A percentile compares a stretch with the other conserved stretches of the same genome.
phyloP scores from a whole-genome alignment of 1,140 invertebrate genomes.

The Drosophila sp. region DNA sequence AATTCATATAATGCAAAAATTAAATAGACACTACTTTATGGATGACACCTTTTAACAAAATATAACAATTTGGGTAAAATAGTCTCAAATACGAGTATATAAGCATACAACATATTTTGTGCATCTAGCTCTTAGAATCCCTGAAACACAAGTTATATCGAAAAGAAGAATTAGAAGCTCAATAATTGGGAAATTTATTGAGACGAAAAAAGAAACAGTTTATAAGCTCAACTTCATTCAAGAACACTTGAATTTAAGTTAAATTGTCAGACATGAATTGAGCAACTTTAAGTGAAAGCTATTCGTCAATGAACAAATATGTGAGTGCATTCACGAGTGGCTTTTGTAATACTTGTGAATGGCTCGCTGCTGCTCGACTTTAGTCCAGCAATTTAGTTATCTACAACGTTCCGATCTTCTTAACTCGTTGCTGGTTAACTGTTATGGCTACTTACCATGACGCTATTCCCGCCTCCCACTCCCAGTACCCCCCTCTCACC shows the following conservation, averaged over 20 bases:
- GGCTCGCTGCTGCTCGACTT: conserved; percentile 5
- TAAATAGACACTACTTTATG: too few species aligned
- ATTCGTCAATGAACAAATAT: neutral
- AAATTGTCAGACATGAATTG: conserved; percentile 10
- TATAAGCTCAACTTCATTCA: too few species aligned
- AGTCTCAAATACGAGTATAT: too few species aligned
- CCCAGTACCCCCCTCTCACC: neutral
- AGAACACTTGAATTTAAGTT: too few species aligned
- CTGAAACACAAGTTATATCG: too few species aligned
- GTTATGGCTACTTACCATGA: conserved; percentile 39
- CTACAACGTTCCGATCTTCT: conserved; percentile 17
- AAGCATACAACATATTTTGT: too few species aligned
- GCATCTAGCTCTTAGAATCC: too few species aligned
- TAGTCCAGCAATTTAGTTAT: conserved; percentile 18
- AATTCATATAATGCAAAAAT: too few species aligned
- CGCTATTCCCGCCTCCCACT: neutral
- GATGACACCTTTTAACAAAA: too few species aligned
- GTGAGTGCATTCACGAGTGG: conserved; percentile 30
- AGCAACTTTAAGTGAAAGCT: neutral
- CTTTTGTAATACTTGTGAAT: neutral
- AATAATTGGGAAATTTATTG: too few species aligned
- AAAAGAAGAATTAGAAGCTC: too few species aligned
- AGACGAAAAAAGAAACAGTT: neutral
- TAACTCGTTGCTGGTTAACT: conserved; percentile 34
- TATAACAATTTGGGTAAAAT: too few species aligned